These are phyloP conservation scores for Saturnia japonica DNA, from an alignment of 2,888 invertebrate genomes.

Conservation along the genomic window DNA sequence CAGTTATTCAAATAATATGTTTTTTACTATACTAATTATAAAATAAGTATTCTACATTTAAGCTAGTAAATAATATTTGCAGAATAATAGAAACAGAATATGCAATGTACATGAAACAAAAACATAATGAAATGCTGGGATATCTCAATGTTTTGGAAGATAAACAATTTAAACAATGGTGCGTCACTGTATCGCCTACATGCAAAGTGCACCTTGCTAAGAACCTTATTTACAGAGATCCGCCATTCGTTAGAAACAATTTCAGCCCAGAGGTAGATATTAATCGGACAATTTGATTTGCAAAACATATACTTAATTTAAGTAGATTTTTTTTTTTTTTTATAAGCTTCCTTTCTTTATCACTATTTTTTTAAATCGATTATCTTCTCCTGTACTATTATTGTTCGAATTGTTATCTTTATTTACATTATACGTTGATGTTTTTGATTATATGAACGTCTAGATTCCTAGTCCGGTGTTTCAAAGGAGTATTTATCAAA, in stretches of 20 bases:
- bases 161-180: slow-evolving; percentile 87
- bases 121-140: slow-evolving; percentile 85
- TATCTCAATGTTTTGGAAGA: slow-evolving; percentile 84
- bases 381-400: too few relatives aligned
- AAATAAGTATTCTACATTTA: background rate
- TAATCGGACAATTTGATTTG: background rate
- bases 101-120: slow-evolving; percentile 77
- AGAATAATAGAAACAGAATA: slow-evolving; percentile 83
- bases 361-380: too few relatives aligned
- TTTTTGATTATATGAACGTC: too few relatives aligned
- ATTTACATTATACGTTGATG: too few relatives aligned
- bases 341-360: too few relatives aligned
- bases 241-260: slow-evolving; percentile 83
- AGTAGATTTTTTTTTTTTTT: background rate
- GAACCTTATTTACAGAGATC: slow-evolving; percentile 81
- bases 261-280: slow-evolving; percentile 83
- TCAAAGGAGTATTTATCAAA: too few relatives aligned
- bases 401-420: too few relatives aligned
- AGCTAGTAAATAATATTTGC: slow-evolving; percentile 13
- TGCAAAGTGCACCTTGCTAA: slow-evolving; percentile 84
- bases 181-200: slow-evolving; percentile 82
- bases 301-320: background rate
- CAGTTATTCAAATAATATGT: background rate
- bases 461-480: too few relatives aligned
- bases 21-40: background rate